These are phyloP conservation scores for Eristalinus aeneus DNA, from an alignment of 2,888 invertebrate species.

Conservation along the genomic window DNA sequence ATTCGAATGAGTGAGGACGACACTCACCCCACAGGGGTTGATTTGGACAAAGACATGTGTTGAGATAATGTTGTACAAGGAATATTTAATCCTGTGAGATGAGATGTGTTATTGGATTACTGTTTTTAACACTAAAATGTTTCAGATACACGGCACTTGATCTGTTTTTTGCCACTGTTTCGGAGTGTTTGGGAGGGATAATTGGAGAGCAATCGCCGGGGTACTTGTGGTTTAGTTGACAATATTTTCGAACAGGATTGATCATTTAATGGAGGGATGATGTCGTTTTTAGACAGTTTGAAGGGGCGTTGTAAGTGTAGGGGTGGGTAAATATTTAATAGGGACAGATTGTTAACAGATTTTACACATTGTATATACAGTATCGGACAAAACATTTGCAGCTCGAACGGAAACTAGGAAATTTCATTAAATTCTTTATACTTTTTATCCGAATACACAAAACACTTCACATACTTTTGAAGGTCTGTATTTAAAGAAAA, in stretches of 20 bases:
- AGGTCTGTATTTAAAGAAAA: too few species aligned
- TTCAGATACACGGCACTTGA: not conserved
- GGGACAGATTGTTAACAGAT: too few species aligned
- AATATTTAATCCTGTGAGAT: slow-evolving; percentile 60
- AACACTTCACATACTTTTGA: too few species aligned
- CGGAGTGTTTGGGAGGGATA: not conserved
- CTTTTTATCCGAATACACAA: too few species aligned
- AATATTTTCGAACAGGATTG: not conserved
- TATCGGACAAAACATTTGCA: too few species aligned
- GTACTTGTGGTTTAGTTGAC: slow-evolving; percentile 20
- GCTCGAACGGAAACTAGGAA: too few species aligned
- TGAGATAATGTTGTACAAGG: slow-evolving; percentile 56
- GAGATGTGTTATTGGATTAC: slow-evolving; percentile 61
- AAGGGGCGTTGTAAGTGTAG: not conserved
- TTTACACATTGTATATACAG: too few species aligned
- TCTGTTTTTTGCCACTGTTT: slow-evolving; percentile 7
- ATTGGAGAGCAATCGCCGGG: not conserved
- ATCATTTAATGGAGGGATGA: not conserved
- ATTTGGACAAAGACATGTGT: slow-evolving; percentile 59
- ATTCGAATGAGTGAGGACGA: slow-evolving; percentile 21
- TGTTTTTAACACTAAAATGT: slow-evolving; percentile 39
- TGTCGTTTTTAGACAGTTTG: not conserved
- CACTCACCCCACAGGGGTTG: not conserved
- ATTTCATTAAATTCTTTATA: too few species aligned
- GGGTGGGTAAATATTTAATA: not conserved